These are phyloP conservation scores for Drosophila insularis DNA, from an alignment of 1,140 invertebrate genomes.

Conservation along the genomic window DNA sequence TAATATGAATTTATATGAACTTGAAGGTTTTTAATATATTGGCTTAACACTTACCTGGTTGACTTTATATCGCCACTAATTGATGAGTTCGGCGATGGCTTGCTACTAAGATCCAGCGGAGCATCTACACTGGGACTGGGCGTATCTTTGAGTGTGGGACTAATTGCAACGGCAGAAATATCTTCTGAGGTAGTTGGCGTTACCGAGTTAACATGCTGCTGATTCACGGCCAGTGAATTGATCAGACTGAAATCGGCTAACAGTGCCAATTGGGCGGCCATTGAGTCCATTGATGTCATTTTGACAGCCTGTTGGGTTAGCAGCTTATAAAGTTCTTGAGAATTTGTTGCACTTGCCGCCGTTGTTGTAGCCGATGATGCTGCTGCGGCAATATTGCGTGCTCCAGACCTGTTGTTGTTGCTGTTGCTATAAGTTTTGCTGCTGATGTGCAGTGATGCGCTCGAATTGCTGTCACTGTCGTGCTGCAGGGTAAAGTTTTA, in stretches of 20 bases:
- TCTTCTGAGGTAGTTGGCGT: constrained; percentile 81
- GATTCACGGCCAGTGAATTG: constrained; percentile 50
- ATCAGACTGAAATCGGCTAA: constrained; percentile 68
- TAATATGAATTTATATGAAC: not conserved
- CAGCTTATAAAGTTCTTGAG: constrained; percentile 66
- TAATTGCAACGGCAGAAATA: constrained; percentile 66
- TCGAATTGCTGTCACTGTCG: constrained; percentile 80
- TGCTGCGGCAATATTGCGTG: constrained; percentile 36
- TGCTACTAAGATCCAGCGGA: constrained; percentile 91
- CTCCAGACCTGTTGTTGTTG: constrained; percentile 36
- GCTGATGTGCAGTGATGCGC: constrained; percentile 57
- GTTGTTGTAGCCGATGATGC: constrained; percentile 31
- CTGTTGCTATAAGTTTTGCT: constrained; percentile 20
- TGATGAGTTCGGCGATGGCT: constrained; percentile 83
- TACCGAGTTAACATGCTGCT: constrained; percentile 65
- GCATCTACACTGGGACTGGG: constrained; percentile 84
- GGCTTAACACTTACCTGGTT: constrained; percentile 61
- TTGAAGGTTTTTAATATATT: constrained; percentile 6
- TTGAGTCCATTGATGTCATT: constrained; percentile 82
- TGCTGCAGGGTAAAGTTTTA: constrained; percentile 49
- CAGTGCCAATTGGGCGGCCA: constrained; percentile 77
- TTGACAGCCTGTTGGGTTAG: constrained; percentile 64
- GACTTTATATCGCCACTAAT: constrained; percentile 77
- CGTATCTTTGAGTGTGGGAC: constrained; percentile 83
- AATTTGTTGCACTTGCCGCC: constrained; percentile 23